A percentile compares a stretch with the other conserved stretches of the same genome.
Conservation (phyloP, 1,140 invertebrate species). For the Stratiolaelaps scimitus region DNA sequence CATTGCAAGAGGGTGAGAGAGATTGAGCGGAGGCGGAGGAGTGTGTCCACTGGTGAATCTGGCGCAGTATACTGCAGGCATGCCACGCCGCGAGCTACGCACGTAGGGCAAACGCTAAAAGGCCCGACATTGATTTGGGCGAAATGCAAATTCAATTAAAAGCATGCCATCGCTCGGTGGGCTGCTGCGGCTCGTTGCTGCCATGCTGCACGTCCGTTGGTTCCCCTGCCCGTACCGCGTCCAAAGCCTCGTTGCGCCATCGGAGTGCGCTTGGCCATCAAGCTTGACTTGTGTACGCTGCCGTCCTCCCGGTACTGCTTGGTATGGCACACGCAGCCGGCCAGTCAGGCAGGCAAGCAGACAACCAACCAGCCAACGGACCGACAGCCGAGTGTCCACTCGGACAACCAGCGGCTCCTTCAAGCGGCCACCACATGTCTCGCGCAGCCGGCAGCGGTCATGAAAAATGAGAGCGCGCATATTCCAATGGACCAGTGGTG, state of each 20-base stretch:
- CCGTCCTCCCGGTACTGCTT: too few relatives aligned
- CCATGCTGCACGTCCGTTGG: background rate
- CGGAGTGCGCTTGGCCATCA: background rate
- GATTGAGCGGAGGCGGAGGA: too few relatives aligned
- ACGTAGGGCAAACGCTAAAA: background rate
- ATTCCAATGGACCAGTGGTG: too few relatives aligned
- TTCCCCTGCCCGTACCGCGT: background rate
- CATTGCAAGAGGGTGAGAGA: too few relatives aligned
- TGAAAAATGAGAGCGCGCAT: too few relatives aligned
- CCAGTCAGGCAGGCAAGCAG: background rate
- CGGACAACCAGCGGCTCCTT: background rate
- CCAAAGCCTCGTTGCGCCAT: background rate
- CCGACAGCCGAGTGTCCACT: background rate
- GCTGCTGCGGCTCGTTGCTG: conserved; percentile 3
- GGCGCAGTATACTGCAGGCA: too few relatives aligned
- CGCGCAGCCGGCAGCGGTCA: too few relatives aligned
- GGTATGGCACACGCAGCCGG: background rate
- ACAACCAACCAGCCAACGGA: background rate
- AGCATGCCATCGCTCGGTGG: background rate
- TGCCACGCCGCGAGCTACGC: too few relatives aligned
- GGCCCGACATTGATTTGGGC: conserved; percentile 7
- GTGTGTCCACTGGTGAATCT: too few relatives aligned
- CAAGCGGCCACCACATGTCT: too few relatives aligned
- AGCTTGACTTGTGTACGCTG: too few relatives aligned
- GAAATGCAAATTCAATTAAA: conserved; percentile 21